Conservation (phyloP, 2,113 vertebrate genomes). For the Variabilichromis moorii region DNA sequence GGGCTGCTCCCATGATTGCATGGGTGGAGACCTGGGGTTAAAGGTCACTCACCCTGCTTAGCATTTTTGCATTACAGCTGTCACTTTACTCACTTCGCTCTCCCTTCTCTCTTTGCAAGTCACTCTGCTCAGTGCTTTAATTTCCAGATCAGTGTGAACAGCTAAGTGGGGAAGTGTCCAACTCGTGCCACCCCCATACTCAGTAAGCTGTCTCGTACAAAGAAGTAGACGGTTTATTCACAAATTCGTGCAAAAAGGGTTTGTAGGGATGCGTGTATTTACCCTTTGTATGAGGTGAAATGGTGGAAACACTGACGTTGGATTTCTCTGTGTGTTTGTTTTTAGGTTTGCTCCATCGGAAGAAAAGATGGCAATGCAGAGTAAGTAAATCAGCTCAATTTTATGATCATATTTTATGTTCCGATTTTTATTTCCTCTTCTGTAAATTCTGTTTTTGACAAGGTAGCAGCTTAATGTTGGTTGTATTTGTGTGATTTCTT, state of each 20-base stretch:
- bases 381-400: conserved; percentile 47
- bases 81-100: neutral
- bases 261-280: neutral
- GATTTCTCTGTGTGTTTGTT: neutral
- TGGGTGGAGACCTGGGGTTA: conserved; percentile 54
- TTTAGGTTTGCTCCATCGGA: conserved; percentile 46
- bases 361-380: conserved; percentile 58
- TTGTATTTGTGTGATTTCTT: neutral
- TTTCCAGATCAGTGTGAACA: neutral
- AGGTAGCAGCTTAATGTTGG: neutral
- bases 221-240: neutral
- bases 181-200: neutral
- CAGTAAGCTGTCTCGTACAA: neutral
- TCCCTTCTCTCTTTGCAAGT: neutral
- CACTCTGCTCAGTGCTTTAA: conserved; percentile 3
- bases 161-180: neutral
- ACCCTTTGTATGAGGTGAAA: neutral
- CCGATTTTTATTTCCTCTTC: neutral
- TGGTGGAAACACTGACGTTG: neutral
- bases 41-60: conserved; percentile 29
- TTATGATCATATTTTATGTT: neutral
- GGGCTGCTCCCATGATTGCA: conserved; percentile 38
- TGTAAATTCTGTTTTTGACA: neutral
- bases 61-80: conserved; percentile 52
- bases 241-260: neutral